Base-by-base conservation (phyloP, 2,797 vertebrate species). In the Melopsittacus undulatus region DNA sequence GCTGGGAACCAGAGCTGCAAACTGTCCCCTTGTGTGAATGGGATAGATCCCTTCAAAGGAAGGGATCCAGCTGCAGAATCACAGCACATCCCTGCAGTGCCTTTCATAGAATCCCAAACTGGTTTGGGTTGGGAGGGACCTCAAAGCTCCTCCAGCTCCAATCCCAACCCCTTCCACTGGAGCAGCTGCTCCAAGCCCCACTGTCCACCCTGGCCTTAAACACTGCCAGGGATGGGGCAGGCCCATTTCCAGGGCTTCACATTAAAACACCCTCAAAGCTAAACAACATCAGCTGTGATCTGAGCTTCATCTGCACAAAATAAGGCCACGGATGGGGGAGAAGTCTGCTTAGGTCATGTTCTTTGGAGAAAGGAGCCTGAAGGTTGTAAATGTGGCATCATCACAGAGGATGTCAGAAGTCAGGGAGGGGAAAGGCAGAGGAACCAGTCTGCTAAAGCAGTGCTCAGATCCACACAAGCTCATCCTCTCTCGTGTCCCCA, bases 381-480 rank as follows among this genome's bases (percentile, higher is more conserved):
- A 52, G 59, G 19, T 21, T 8, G 63, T 36, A 38, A 46, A 62
- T 0, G 0, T 6, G 32, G 46, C 2, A 22, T 27, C 11, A 6
- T 19, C 19, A 18, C 14, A 17, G 40, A 64, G 57, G 61, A 16
- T 40, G 52, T 72, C 34, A 34, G 66, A 13, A 48, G 34, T 6
- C 34, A 49, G 54, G 32, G 32, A 32, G 19, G 67, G 32, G 20
- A 68, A 38, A 64, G 51, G 30, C 62, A 78, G 70, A 26, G 26
- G 68, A 89, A 51, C 46, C 4, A 2, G 30, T 66, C 46, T 70
- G 81, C 76, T 42, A 8, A 34, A 63, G 49, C 4, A 57, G 52
- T 26, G 6, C 63, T 70, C 49, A 15, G 23, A 7, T 32, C 81
- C 16, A 21, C 72, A 42, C 51, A 54, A 69, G 67, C 1, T 1